Base-by-base conservation (phyloP, 2,797 vertebrate genomes). In the Danio albolineatus region DNA sequence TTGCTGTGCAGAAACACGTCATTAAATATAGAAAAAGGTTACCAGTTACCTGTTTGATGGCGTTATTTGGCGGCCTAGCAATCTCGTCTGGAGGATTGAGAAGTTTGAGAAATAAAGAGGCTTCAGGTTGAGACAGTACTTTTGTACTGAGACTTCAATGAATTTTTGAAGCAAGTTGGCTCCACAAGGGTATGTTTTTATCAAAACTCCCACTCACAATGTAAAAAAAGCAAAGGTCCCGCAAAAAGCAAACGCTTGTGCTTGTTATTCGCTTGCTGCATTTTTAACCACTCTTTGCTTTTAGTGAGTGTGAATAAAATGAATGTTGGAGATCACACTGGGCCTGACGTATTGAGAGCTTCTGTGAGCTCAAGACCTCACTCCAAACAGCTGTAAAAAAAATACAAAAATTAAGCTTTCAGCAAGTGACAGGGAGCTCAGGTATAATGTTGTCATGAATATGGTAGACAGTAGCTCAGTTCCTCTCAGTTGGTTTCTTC, bases 261-360 rank as follows among this genome's bases (percentile, higher is more conserved):
- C 46, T 53, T 67, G 10, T 74, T 67, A 60, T 36, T 78, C 53
- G 51, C 36, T 67, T 36, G 54, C 17, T 41, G 44, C 10, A 51
- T 66, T 82, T 82, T 74, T 73, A 78, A 78, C 61, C 36, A 79
- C 43, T 13, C 41, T 67, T 57, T 57, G 46, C 75, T 69, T 67
- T 74, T 59, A 82, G 62, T 38, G 46, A 46, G 71, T 36, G 44
- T 41, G 51, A 73, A 67, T 38, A 54, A 44, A 70, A 71, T 53
- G 48, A 75, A 43, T 59, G 53, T 64, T 43, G 17, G 19, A 59
- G 46, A 65, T 57, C 65, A 61, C 76, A 66, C 13, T 49, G 9
- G 66, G 10, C 38, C 17, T 36, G 46, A 51, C 10, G 10, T n/a
- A 17, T 21, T 69, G 16, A 48, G 56, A 54, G 43, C 65, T 28